phyloP scores from a whole-genome alignment of 2,888 invertebrate genomes.

The Arrhopalites spinosus region DNA sequence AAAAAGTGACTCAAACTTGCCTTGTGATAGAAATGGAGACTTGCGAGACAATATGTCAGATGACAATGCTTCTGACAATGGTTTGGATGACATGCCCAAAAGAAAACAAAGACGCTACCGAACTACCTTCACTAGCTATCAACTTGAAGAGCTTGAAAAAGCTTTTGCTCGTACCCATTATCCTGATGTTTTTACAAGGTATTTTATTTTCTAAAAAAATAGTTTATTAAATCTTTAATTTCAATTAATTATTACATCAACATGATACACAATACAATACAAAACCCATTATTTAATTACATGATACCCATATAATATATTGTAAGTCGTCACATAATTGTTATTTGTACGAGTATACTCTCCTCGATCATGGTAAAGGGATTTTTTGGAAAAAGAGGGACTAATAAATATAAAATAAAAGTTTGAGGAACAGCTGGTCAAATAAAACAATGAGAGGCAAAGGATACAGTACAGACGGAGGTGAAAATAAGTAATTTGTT shows the following conservation, averaged over 20 bases:
- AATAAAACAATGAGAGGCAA: slow-evolving; percentile 12
- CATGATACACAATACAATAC: too few relatives aligned
- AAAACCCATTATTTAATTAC: too few relatives aligned
- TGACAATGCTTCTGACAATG: slow-evolving; percentile 47
- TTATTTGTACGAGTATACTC: too few relatives aligned
- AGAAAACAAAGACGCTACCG: slow-evolving; percentile 87
- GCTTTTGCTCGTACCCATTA: slow-evolving; percentile 97
- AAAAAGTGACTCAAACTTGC: slow-evolving; percentile 35
- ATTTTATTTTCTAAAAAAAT: too few relatives aligned
- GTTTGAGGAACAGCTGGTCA: slow-evolving; percentile 12
- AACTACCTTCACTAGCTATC: slow-evolving; percentile 93
- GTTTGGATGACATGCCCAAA: slow-evolving; percentile 66
- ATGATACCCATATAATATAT: too few relatives aligned
- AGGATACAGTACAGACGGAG: not conserved
- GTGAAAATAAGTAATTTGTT: slow-evolving; percentile 28
- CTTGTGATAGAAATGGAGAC: slow-evolving; percentile 41
- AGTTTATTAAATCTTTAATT: not conserved
- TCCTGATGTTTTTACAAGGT: slow-evolving; percentile 97
- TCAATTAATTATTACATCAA: too few relatives aligned
- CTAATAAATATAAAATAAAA: too few relatives aligned
- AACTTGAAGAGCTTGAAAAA: slow-evolving; percentile 94
- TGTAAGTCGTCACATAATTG: too few relatives aligned
- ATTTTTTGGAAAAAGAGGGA: too few relatives aligned
- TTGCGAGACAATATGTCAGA: slow-evolving; percentile 48
- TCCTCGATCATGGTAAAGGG: too few relatives aligned